Evolutionary conservation across 2,888 invertebrate genomes (phyloP).

Genomic region (Chymomyza procnemis): DNA sequence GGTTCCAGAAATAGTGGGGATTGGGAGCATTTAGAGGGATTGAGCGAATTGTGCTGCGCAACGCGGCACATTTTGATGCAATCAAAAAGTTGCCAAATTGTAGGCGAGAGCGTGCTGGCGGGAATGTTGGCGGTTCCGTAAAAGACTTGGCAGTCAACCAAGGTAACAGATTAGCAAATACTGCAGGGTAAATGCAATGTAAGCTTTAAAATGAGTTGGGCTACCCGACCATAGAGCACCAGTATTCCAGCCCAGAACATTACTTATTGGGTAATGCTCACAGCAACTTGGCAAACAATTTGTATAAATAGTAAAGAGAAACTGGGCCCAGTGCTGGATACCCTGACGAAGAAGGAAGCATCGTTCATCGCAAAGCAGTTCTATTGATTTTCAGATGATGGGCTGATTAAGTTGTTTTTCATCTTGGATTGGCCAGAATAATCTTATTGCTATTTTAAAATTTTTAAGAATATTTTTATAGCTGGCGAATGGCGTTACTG

Average conservation of each 20-base stretch:
- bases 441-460: too few species aligned
- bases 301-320: background rate
- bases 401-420: too few species aligned
- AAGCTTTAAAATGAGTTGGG: background rate
- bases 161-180: background rate
- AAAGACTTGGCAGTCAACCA: slow-evolving; percentile 12
- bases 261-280: background rate
- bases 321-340: background rate
- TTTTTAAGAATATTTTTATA: too few species aligned
- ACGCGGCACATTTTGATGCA: slow-evolving; percentile 37
- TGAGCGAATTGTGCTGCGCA: slow-evolving; percentile 2
- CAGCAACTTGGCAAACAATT: background rate
- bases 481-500: too few species aligned
- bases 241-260: background rate
- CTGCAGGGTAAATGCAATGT: background rate
- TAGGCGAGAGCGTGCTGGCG: slow-evolving; percentile 19
- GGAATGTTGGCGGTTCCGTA: background rate
- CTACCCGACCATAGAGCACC: too few species aligned
- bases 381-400: too few species aligned
- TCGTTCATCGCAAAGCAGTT: too few species aligned
- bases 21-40: background rate
- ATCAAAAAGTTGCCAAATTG: slow-evolving; percentile 41
- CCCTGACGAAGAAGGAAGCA: background rate
- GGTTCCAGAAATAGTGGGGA: background rate
- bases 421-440: too few species aligned